Evolutionary conservation across 35 echinoderm and acorn worm species (phyloP).

Genomic region (Ptychodera flava): DNA sequence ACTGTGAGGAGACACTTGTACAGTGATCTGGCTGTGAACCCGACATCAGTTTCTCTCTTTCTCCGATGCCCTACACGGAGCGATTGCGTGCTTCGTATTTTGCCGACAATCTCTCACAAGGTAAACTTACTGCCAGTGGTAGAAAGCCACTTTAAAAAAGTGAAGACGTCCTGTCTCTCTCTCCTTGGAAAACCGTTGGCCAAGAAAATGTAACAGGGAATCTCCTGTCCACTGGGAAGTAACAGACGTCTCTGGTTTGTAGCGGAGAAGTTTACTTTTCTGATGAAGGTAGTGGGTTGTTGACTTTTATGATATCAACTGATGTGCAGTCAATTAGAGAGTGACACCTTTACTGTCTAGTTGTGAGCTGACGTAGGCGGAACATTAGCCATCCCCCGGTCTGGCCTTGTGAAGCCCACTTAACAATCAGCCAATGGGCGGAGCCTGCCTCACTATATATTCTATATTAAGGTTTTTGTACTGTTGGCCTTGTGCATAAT

Average conservation of each 20-base stretch:
- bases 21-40: background rate
- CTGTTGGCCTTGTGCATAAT: background rate
- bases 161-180: no score
- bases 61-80: background rate
- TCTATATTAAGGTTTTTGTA: background rate
- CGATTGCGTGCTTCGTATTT: no score
- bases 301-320: background rate
- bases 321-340: background rate
- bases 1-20: background rate
- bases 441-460: background rate
- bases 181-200: no score
- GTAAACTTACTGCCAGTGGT: no score
- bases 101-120: no score
- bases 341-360: background rate
- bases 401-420: background rate
- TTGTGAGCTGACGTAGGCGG: no score
- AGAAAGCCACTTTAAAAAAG: no score
- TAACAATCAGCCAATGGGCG: background rate
- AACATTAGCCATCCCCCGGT: background rate
- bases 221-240: no score
- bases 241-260: background rate
- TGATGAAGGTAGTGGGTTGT: background rate
- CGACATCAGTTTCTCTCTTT: background rate
- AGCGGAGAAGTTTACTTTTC: background rate
- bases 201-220: no score